Evolutionary conservation across 2,888 invertebrate genomes (phyloP).

Genomic region (Drosophila atripex): DNA sequence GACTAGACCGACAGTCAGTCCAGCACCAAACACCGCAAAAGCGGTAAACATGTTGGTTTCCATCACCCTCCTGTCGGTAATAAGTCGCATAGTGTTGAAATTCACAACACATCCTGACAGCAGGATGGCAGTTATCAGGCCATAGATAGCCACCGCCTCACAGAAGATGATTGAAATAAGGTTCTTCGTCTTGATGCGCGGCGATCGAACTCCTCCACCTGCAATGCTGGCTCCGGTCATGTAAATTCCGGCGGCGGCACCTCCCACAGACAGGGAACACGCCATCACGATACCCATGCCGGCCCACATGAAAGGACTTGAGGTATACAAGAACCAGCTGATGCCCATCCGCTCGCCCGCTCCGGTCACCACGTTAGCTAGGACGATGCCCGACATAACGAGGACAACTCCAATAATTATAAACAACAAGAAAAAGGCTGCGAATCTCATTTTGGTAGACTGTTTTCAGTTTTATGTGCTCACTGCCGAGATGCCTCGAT

Average conservation of each 20-base stretch:
- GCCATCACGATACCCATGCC: constrained; percentile 95
- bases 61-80: constrained; percentile 80
- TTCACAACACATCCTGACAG: constrained; percentile 91
- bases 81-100: constrained; percentile 64
- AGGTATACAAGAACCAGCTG: constrained; percentile 94
- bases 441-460: constrained; percentile 9
- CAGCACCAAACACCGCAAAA: constrained; percentile 97
- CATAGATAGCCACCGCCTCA: constrained; percentile 99
- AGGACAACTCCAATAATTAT: constrained; percentile 84
- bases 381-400: constrained; percentile 84
- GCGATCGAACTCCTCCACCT: constrained; percentile 99
- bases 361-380: constrained; percentile 89
- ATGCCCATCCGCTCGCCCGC: constrained; percentile 93
- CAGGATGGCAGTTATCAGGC: constrained; percentile 98
- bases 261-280: constrained; percentile 98
- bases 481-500: background rate
- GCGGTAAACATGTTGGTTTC: constrained; percentile 92
- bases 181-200: constrained; percentile 99
- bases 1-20: constrained; percentile 96
- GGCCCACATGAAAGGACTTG: constrained; percentile 98
- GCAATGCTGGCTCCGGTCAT: constrained; percentile 97
- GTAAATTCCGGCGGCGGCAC: constrained; percentile 98
- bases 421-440: background rate
- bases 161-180: constrained; percentile 99
- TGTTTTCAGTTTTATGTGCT: background rate